Conservation (phyloP, 2,797 vertebrate genomes). For the Euthynnus affinis region DNA sequence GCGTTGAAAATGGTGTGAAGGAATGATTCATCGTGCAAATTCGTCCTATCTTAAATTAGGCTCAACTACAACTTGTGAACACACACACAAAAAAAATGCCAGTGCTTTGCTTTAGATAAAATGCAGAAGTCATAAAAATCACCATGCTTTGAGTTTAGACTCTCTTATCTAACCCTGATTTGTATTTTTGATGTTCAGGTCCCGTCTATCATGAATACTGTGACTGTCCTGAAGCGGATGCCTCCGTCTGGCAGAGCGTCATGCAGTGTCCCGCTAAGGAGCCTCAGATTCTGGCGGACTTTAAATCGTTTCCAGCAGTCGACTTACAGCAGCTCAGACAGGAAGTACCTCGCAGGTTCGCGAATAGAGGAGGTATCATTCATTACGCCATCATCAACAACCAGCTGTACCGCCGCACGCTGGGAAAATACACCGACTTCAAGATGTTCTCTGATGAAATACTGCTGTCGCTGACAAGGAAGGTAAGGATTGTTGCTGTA, state of each 20-base stretch:
- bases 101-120: background rate
- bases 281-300: constrained; percentile 89
- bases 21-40: background rate
- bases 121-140: too few species aligned
- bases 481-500: constrained; percentile 81
- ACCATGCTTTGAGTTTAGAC: background rate
- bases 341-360: constrained; percentile 90
- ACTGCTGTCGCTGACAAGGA: constrained; percentile 91
- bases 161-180: background rate
- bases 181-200: constrained; percentile 74
- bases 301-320: constrained; percentile 88
- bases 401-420: constrained; percentile 87
- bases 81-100: background rate
- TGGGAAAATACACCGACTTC: constrained; percentile 96
- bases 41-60: background rate
- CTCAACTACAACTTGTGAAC: too few species aligned
- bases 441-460: constrained; percentile 98
- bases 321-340: constrained; percentile 88
- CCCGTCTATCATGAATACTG: constrained; percentile 95
- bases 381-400: constrained; percentile 92
- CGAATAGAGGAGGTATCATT: constrained; percentile 90
- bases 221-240: constrained; percentile 88
- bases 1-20: background rate
- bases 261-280: constrained; percentile 89
- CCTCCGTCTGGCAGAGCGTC: constrained; percentile 84